These are phyloP conservation scores for Nansenia antarctica DNA, from an alignment of 2,113 vertebrate species.

Conservation along the genomic window DNA sequence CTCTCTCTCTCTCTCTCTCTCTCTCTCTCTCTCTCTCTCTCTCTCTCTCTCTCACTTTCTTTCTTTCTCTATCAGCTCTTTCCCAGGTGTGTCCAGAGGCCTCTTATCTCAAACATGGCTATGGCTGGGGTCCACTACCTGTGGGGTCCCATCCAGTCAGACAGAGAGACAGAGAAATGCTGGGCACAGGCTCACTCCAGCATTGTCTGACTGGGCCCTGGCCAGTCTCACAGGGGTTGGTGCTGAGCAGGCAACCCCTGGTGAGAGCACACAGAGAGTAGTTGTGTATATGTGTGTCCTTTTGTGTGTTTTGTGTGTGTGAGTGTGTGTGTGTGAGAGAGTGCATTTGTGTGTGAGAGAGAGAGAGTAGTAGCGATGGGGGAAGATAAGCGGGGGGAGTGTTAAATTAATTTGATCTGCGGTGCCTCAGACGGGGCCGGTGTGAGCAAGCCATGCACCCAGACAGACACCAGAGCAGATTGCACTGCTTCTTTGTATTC, in stretches of 20 bases:
- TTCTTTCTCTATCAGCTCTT: too few species aligned
- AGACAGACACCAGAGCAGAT: conserved; percentile 71
- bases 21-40: too few species aligned
- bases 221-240: conserved; percentile 21
- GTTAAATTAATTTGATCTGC: conserved; percentile 71
- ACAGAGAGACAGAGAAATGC: conserved; percentile 5
- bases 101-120: neutral
- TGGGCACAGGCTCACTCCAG: conserved; percentile 31
- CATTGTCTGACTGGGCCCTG: conserved; percentile 29
- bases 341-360: neutral
- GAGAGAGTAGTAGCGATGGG: neutral
- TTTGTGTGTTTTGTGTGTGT: neutral
- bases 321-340: neutral
- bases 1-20: too few species aligned
- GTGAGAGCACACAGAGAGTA: conserved; percentile 22
- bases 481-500: conserved; percentile 76
- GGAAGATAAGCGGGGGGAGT: conserved; percentile 9
- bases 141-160: conserved; percentile 4
- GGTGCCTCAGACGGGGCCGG: conserved; percentile 51
- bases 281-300: neutral
- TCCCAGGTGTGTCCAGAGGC: too few species aligned
- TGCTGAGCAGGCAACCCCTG: neutral
- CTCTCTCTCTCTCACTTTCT: too few species aligned
- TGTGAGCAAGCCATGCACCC: conserved; percentile 52
- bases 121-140: neutral